A percentile compares a stretch with the other conserved stretches of the same genome.
phyloP scores from a whole-genome alignment of 2,113 vertebrate species.

The Eublepharis macularius region DNA sequence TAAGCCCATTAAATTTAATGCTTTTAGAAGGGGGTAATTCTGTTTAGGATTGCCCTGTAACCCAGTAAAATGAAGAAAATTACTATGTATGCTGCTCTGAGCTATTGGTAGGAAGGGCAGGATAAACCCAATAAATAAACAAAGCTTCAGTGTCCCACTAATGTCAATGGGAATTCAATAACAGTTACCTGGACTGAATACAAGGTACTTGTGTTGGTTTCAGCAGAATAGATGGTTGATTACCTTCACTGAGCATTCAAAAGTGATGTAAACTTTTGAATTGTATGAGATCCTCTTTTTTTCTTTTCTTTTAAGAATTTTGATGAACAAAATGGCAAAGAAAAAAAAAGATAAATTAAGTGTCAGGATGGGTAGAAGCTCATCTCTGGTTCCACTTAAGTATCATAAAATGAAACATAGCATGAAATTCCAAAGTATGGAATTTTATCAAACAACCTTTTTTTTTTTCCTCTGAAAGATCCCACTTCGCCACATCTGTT shows the following conservation, averaged over 20 bases:
- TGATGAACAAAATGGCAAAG: too few relatives aligned
- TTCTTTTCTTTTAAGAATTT: neutral
- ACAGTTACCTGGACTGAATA: too few relatives aligned
- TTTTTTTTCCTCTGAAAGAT: neutral
- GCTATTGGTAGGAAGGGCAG: neutral
- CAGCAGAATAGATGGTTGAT: too few relatives aligned
- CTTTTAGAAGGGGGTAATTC: too few relatives aligned
- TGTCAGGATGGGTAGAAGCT: neutral
- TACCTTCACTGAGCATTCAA: too few relatives aligned
- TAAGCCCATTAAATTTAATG: too few relatives aligned
- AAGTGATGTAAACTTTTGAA: too few relatives aligned
- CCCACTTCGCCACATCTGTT: neutral
- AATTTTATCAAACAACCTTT: neutral
- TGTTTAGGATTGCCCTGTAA: too few relatives aligned
- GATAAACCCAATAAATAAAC: neutral
- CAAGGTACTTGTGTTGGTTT: too few relatives aligned
- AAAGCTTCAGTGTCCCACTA: too few relatives aligned
- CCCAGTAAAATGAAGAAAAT: neutral
- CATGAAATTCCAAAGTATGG: neutral
- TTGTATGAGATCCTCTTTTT: too few relatives aligned
- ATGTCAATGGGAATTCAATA: too few relatives aligned
- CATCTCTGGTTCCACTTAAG: neutral
- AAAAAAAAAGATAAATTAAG: neutral
- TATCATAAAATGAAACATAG: neutral
- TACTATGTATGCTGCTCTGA: neutral